phyloP scores from a whole-genome alignment of 2,113 vertebrate genomes.

The Emydocephalus ijimae region DNA sequence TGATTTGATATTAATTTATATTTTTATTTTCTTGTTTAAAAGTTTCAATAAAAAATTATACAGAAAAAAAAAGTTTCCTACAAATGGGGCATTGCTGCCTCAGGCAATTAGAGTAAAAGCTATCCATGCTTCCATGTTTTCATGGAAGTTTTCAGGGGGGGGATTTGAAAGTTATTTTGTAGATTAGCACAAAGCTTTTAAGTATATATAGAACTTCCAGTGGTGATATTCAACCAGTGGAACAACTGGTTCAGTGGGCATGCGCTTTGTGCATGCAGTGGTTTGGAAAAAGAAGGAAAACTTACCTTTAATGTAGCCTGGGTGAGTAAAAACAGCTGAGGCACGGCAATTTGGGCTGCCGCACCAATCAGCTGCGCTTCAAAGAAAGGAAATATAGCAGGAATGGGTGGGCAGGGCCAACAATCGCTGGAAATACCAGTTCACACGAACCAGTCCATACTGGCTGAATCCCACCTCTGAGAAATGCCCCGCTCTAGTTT shows the following conservation, averaged over 20 bases:
- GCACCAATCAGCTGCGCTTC: no score
- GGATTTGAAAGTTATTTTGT: constrained; percentile 16
- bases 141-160: constrained; percentile 5
- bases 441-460: fast-evolving
- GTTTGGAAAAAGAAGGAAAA: no score
- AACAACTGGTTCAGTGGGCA: no score
- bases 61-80: neutral
- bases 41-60: neutral
- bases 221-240: no score
- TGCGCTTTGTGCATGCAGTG: no score
- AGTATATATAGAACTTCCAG: neutral
- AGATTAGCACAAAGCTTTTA: neutral
- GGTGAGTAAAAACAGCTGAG: no score
- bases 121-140: neutral
- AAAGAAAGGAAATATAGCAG: no score
- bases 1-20: neutral
- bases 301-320: no score
- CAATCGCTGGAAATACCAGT: no score
- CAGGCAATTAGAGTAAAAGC: constrained; percentile 27
- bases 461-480: no score
- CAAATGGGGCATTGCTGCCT: constrained; percentile 5
- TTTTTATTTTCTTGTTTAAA: neutral
- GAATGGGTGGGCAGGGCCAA: no score
- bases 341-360: no score
- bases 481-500: neutral